Evolutionary conservation across 2,888 invertebrate genomes (phyloP), one percentile per base, ranked within the genome.

Genomic region (Cheilosia vulpina): DNA sequence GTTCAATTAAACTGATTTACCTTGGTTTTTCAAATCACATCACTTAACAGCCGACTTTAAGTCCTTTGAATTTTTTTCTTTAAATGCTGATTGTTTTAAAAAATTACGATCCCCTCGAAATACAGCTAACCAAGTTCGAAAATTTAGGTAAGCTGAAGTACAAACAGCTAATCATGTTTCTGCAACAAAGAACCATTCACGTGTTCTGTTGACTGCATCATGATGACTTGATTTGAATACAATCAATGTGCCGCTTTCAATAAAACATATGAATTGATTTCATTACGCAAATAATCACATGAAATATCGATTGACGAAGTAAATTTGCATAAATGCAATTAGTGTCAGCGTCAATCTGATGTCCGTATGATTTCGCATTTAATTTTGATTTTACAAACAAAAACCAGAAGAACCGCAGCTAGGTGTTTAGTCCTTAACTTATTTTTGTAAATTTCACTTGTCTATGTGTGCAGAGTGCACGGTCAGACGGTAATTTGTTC

Each of bases 401-500:
- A 11, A 13, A 15, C 21, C 19, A 19, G 3, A 52, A 27, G 5
- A 15, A 21, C 24, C 4, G 9, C 24, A 52, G 4, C 19, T 9
- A 15, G 27, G 5, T 6, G 27, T 27, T 5, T 52, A 52, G 24
- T 52, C 24, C 24, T 21, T n/a, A 31, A 43, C 19, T 52, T 9
- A 7, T 68, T 11, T 52, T 66, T 19, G 15, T 58, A 31, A 63
- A 55, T 31, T 75, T 65, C 58, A 76, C 57, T 65, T 65, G 55
- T 19, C 21, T 34, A 2, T 38, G 13, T 38, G 4, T 38, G 13
- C 13, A 13, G 2, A 27, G 45, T 47, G 47, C 4, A 31, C 45
- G 50, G n/a, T 19, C 31, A 47, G 57, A 65, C 19, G 77, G 73
- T 47, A 55, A 60, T 87, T 87, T 87, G 82, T 87, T 82, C 62